Conservation (phyloP, 1,140 invertebrate species). For the Bombus picipes region DNA sequence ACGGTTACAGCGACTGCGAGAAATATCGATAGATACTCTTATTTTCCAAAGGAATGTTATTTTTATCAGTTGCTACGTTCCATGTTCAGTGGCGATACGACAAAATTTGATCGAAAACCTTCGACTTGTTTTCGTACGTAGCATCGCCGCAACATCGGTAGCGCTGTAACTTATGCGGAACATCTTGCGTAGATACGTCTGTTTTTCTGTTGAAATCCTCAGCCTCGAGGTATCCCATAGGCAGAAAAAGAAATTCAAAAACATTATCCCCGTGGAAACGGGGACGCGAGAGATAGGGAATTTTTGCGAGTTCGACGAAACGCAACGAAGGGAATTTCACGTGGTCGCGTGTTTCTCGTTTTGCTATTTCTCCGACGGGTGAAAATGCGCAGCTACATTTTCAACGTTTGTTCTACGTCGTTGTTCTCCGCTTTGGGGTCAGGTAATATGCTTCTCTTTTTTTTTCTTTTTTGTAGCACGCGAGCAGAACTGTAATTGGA, state of each 20-base stretch:
- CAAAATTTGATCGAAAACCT: no score
- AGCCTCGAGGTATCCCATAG: not conserved
- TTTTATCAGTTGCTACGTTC: no score
- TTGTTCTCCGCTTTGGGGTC: conserved; percentile 8
- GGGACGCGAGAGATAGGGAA: not conserved
- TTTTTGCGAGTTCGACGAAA: conserved; percentile 1
- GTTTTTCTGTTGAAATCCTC: not conserved
- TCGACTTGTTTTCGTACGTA: not conserved
- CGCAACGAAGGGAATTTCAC: not conserved
- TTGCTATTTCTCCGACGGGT: not conserved
- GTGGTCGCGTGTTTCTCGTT: not conserved
- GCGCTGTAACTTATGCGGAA: not conserved
- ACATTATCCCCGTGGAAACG: not conserved
- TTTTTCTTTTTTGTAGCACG: not conserved
- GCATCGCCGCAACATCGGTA: no score
- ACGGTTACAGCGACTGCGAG: no score
- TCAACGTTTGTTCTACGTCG: not conserved
- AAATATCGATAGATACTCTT: no score
- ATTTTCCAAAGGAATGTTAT: no score
- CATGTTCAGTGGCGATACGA: no score
- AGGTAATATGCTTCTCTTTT: conserved; percentile 10
- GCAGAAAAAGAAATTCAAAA: not conserved
- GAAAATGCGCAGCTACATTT: not conserved
- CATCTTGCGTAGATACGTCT: no score
- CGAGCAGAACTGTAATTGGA: conserved; percentile 5